Conservation (phyloP, 2,888 invertebrate genomes). For the Drosophila gaucha region DNA sequence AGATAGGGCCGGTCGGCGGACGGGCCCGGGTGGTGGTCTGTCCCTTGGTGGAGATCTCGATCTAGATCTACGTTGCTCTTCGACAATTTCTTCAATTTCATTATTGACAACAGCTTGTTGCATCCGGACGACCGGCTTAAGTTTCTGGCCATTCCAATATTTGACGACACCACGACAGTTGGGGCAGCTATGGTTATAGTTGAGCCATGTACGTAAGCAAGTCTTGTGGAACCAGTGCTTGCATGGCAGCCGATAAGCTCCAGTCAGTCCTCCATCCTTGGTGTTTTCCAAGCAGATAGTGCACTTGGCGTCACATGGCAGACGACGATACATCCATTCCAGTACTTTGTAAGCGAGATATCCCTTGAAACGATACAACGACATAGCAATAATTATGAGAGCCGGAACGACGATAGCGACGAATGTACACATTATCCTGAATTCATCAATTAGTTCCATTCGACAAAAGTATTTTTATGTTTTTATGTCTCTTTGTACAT, state of each 20-base stretch:
- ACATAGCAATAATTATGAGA: background rate
- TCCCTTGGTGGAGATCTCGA: no score
- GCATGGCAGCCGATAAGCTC: background rate
- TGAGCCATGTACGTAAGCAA: slow-evolving; percentile 7
- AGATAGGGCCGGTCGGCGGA: no score
- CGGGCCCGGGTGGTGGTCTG: no score
- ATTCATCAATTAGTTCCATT: background rate
- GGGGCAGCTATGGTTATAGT: slow-evolving; percentile 4
- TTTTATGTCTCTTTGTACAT: no score
- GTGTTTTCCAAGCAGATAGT: slow-evolving; percentile 14
- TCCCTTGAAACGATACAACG: background rate
- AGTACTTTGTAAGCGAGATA: background rate
- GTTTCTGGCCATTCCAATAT: background rate
- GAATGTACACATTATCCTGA: no score
- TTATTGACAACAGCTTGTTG: background rate
- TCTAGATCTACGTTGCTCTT: background rate
- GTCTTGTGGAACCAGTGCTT: slow-evolving; percentile 24
- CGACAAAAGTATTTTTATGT: no score
- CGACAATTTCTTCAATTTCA: background rate
- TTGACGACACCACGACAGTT: slow-evolving; percentile 3
- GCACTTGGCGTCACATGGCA: background rate
- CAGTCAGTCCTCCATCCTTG: background rate
- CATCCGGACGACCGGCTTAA: accelerated
- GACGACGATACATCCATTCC: background rate
- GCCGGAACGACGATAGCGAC: background rate